A percentile compares a stretch with the other conserved stretches of the same genome.
phyloP scores from a whole-genome alignment of 2,797 vertebrate genomes.

The Pantherophis vulpinus region DNA sequence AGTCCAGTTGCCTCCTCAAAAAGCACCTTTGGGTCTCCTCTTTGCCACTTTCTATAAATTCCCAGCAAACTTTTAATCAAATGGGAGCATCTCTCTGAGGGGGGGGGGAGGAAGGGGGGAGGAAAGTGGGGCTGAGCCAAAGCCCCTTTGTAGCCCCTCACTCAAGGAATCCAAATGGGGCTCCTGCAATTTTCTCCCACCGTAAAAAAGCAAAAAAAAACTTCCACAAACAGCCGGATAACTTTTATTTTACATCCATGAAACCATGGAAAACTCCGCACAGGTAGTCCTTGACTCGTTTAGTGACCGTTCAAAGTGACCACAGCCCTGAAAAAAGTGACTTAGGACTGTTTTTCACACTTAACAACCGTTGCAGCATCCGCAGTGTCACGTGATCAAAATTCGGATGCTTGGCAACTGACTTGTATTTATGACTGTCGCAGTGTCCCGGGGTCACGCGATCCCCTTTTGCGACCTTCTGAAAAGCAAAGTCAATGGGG shows the following conservation, averaged over 20 bases:
- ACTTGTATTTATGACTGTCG: too few species aligned
- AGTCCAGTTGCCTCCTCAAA: too few species aligned
- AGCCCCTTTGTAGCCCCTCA: accelerated
- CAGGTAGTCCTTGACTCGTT: not conserved
- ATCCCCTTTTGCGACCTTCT: not conserved
- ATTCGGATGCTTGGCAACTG: too few species aligned
- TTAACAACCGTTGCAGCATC: not conserved
- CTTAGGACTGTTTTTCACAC: not conserved
- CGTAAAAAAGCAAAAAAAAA: conserved; percentile 43
- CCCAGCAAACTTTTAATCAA: accelerated
- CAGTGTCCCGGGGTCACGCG: too few species aligned
- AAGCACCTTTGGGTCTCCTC: too few species aligned
- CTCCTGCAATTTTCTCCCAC: conserved; percentile 41
- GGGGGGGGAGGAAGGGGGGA: too few species aligned
- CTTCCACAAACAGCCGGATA: conserved; percentile 48
- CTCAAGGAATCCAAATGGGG: conserved; percentile 38
- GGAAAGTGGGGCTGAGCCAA: not conserved
- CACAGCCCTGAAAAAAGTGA: too few species aligned
- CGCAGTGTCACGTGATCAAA: too few species aligned
- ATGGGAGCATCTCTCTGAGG: accelerated
- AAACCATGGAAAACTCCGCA: not conserved
- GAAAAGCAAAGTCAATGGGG: too few species aligned
- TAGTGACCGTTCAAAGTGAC: not conserved
- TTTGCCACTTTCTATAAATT: accelerated
- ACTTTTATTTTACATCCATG: conserved; percentile 51